A percentile compares a stretch with the other conserved stretches of the same genome.
Evolutionary conservation across 2,888 invertebrate species (phyloP).

Genomic region (Vanessa cardui): DNA sequence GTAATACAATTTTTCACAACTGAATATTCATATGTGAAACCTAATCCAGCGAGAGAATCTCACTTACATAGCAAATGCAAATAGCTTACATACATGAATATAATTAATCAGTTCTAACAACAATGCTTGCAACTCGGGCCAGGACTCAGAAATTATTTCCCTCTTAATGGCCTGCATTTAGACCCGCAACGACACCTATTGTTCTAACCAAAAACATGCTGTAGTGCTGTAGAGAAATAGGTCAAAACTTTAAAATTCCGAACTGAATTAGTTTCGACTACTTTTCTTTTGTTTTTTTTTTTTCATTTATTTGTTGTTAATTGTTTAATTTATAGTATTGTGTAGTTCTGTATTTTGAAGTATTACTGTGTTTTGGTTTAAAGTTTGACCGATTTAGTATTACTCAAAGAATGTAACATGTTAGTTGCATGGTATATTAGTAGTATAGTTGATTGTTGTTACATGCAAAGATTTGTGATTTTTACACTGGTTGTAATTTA

Average conservation of each 20-base stretch:
- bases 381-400: no score
- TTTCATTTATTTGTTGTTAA: no score
- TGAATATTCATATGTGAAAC: constrained; percentile 6
- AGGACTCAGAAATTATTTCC: constrained; percentile 58
- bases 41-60: not conserved
- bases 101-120: constrained; percentile 37
- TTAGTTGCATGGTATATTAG: no score
- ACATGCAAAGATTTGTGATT: no score
- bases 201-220: constrained; percentile 48
- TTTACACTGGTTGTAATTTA: no score
- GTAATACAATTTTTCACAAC: not conserved
- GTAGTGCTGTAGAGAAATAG: constrained; percentile 32
- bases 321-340: not conserved
- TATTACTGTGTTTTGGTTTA: no score
- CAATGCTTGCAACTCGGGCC: constrained; percentile 37
- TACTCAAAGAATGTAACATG: no score
- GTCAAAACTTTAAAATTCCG: not conserved
- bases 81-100: constrained; percentile 24
- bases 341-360: no score
- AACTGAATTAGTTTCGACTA: not conserved
- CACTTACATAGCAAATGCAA: constrained; percentile 21
- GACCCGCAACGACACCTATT: constrained; percentile 57
- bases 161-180: constrained; percentile 54
- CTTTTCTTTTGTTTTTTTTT: no score
- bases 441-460: no score